phyloP scores from a whole-genome alignment of 2,113 vertebrate species.

The Chinchilla lanigera region DNA sequence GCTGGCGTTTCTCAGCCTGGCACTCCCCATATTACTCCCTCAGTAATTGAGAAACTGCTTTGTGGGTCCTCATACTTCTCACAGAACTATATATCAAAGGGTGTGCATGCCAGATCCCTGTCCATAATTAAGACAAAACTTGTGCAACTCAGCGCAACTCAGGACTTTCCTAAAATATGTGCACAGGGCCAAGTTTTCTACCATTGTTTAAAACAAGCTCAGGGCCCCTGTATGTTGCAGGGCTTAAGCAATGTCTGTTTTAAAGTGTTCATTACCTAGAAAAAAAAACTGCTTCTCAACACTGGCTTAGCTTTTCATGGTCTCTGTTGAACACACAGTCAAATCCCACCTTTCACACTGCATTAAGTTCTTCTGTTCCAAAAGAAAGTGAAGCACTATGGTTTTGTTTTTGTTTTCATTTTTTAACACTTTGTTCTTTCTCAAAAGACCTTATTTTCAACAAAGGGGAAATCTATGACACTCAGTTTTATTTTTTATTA shows the following conservation, averaged over 20 bases:
- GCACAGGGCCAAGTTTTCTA: neutral
- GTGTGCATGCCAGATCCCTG: neutral
- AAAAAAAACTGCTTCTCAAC: neutral
- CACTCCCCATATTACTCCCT: neutral
- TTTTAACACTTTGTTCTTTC: neutral
- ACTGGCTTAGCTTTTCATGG: neutral
- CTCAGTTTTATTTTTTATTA: conserved; percentile 1
- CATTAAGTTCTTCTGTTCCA: conserved; percentile 1
- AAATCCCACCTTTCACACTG: neutral
- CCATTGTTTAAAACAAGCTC: neutral
- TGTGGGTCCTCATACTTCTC: neutral
- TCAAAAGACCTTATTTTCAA: conserved; percentile 16
- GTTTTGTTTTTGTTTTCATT: conserved; percentile 15
- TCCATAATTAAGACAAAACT: neutral
- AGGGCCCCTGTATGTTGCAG: neutral
- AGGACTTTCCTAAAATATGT: conserved; percentile 1
- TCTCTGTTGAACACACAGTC: conserved; percentile 26
- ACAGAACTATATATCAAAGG: neutral
- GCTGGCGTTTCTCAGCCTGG: neutral
- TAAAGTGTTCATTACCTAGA: conserved; percentile 21
- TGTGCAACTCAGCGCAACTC: neutral
- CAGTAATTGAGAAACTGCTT: neutral
- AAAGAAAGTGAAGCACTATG: conserved; percentile 13
- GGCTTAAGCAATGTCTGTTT: neutral
- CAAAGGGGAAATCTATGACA: neutral